Evolutionary conservation across 2,113 vertebrate genomes (phyloP).

Genomic region (Saimiri boliviensis): DNA sequence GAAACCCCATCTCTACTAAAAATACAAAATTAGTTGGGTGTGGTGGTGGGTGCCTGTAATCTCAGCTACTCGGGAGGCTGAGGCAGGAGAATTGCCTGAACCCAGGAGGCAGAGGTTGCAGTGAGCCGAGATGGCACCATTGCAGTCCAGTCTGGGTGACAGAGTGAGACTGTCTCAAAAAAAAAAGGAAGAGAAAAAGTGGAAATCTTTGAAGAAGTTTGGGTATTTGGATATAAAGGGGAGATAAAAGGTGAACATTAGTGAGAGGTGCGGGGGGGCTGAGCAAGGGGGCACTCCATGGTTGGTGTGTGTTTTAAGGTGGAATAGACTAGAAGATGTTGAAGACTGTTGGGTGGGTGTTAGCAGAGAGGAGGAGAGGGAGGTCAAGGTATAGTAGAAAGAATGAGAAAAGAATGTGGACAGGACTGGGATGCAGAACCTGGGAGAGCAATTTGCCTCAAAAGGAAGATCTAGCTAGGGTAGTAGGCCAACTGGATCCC

Average conservation of each 20-base stretch:
- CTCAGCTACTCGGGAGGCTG: too few species aligned
- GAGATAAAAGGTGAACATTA: background rate
- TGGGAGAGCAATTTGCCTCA: background rate
- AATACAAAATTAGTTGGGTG: too few species aligned
- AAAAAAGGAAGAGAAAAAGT: background rate
- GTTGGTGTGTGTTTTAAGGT: background rate
- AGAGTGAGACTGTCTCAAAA: too few species aligned
- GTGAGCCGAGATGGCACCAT: too few species aligned
- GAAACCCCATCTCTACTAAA: too few species aligned
- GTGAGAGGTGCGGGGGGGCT: background rate
- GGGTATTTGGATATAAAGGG: background rate
- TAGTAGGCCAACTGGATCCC: background rate
- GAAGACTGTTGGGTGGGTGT: background rate
- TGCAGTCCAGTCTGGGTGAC: too few species aligned
- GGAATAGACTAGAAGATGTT: background rate
- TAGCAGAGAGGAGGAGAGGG: background rate
- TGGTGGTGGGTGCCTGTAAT: too few species aligned
- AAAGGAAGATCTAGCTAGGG: background rate
- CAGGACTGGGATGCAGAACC: too few species aligned
- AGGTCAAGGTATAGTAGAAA: background rate
- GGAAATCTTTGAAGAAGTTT: background rate
- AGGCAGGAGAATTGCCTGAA: too few species aligned
- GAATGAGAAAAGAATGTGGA: background rate
- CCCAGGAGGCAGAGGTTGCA: too few species aligned
- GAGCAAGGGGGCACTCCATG: background rate